Percentiles rank a stretch among this genome's conserved stretches.
phyloP scores from a whole-genome alignment of 2,797 vertebrate genomes.

The Pseudopleuronectes americanus region DNA sequence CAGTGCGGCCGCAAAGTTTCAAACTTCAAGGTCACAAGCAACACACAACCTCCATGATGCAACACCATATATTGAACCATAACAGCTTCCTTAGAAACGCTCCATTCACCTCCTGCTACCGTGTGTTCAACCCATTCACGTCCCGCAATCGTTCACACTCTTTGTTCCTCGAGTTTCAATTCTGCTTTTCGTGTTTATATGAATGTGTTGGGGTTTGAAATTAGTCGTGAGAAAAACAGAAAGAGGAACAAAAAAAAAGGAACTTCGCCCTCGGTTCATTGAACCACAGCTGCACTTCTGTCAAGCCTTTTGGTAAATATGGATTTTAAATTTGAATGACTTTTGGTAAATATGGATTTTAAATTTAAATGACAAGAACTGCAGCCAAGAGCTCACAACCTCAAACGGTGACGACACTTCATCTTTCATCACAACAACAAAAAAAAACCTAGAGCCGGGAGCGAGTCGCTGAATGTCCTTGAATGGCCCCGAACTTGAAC shows the following conservation, averaged over 20 bases:
- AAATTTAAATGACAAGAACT: neutral
- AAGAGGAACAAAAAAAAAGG: slow-evolving; percentile 41
- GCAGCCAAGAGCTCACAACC: neutral
- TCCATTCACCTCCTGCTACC: no score
- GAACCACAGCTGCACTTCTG: neutral
- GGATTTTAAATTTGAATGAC: neutral
- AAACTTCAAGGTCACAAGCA: neutral
- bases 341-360: no score
- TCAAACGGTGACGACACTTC: neutral
- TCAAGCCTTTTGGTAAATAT: neutral
- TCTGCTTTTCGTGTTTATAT: neutral
- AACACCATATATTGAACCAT: neutral
- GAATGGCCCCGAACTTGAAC: slow-evolving; percentile 15
- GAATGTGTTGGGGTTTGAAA: no score
- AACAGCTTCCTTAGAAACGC: neutral
- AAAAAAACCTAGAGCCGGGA: neutral
- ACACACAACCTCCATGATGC: neutral
- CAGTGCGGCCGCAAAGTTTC: neutral
- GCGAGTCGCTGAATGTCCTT: slow-evolving; percentile 8
- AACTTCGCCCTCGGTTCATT: neutral
- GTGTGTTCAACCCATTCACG: no score
- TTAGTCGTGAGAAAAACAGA: slow-evolving; percentile 20
- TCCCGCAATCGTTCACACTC: no score
- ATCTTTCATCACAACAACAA: neutral
- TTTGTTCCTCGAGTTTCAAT: neutral